Percentiles rank a stretch among this genome's conserved stretches.
Evolutionary conservation across 2,113 vertebrate genomes (phyloP).

Genomic region (human (Homo sapiens)): DNA sequence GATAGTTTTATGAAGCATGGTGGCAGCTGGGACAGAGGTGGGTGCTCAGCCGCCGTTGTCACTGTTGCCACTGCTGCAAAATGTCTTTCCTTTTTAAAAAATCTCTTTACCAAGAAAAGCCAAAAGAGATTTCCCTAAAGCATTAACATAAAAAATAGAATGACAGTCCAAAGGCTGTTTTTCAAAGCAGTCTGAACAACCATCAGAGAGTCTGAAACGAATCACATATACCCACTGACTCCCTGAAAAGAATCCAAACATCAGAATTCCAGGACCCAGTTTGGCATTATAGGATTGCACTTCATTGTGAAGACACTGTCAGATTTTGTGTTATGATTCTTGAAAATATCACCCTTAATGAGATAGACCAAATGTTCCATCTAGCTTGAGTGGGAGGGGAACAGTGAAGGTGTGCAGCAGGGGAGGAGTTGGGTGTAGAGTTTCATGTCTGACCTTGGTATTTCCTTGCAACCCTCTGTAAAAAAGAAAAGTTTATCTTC

Average conservation of each 20-base stretch:
- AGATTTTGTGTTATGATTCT: background rate
- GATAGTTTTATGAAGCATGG: conserved; percentile 54
- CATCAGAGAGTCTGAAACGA: conserved; percentile 38
- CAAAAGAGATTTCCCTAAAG: conserved; percentile 39
- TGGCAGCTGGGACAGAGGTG: conserved; percentile 38
- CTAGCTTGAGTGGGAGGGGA: background rate
- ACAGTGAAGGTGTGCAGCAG: background rate
- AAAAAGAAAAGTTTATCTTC: conserved; percentile 43
- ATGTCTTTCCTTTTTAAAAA: background rate
- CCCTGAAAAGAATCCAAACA: conserved; percentile 44
- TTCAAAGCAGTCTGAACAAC: background rate
- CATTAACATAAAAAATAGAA: conserved; percentile 49
- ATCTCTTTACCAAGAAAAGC: conserved; percentile 30
- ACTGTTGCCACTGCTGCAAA: background rate
- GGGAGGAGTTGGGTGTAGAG: background rate
- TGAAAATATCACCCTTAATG: conserved; percentile 18
- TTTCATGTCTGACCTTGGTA: conserved; percentile 21
- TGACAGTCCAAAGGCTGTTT: conserved; percentile 6
- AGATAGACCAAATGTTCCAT: background rate
- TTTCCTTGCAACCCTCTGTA: background rate
- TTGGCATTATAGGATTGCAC: background rate
- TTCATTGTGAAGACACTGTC: background rate
- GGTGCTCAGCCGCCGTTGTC: accelerated
- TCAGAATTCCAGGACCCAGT: background rate
- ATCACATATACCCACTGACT: background rate